These are phyloP conservation scores for Papilio machaon DNA, from an alignment of 1,140 invertebrate genomes.

Conservation along the genomic window DNA sequence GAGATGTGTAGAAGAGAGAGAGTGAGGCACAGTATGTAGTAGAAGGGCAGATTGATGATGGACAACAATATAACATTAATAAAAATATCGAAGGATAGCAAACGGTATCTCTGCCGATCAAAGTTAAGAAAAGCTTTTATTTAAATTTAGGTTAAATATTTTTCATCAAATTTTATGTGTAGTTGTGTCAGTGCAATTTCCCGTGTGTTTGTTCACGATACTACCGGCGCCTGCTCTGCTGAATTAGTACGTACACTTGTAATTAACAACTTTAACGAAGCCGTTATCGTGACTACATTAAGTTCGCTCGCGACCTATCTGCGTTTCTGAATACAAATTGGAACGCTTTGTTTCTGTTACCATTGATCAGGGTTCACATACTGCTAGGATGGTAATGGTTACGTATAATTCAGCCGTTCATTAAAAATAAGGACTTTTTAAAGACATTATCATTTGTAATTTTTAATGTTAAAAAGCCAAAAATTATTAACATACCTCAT, in stretches of 20 bases:
- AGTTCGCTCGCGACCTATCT: background rate
- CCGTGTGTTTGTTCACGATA: background rate
- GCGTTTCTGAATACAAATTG: background rate
- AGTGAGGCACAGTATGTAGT: too few species aligned
- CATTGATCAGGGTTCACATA: background rate
- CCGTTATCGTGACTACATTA: background rate
- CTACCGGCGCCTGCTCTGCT: background rate
- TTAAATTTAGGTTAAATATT: background rate
- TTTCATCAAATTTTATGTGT: background rate
- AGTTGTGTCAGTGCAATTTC: background rate
- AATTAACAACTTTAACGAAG: conserved; percentile 3
- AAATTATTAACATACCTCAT: background rate
- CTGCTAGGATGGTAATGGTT: background rate
- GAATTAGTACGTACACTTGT: conserved; percentile 9
- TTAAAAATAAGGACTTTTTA: background rate
- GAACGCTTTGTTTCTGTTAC: background rate
- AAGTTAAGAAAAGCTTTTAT: too few species aligned
- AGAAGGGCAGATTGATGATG: too few species aligned
- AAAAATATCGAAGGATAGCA: too few species aligned
- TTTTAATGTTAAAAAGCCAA: background rate
- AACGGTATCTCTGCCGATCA: background rate
- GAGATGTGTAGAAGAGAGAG: too few species aligned
- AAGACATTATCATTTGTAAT: background rate
- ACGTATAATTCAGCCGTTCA: background rate
- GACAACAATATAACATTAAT: too few species aligned